Evolutionary conservation across 2,888 invertebrate genomes (phyloP).

Genomic region (Lochmaea capreae): DNA sequence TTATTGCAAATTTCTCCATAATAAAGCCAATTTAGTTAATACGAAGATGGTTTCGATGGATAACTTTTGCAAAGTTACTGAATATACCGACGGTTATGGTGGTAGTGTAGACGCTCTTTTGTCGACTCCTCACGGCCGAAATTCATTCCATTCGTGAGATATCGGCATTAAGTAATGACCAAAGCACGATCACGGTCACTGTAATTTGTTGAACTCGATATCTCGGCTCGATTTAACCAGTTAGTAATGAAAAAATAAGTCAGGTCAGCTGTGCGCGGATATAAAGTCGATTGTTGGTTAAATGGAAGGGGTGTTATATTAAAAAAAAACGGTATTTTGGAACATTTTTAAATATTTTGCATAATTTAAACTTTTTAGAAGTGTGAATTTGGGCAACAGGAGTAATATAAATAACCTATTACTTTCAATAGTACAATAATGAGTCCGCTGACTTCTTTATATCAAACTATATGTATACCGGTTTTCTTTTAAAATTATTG

Average conservation of each 20-base stretch:
- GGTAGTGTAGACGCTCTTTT: slow-evolving; percentile 11
- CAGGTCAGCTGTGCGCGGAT: slow-evolving; percentile 50
- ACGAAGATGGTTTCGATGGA: background rate
- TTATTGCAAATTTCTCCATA: too few species aligned
- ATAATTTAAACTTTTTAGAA: background rate
- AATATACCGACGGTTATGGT: slow-evolving; percentile 19
- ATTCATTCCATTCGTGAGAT: slow-evolving; percentile 60
- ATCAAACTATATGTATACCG: too few species aligned
- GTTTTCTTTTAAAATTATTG: too few species aligned
- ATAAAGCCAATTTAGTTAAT: too few species aligned
- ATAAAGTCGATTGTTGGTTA: slow-evolving; percentile 20
- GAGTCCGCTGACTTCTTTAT: too few species aligned
- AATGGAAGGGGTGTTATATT: background rate
- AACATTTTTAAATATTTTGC: background rate
- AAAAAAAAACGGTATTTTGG: background rate
- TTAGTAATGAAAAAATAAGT: slow-evolving; percentile 60
- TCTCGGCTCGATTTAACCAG: slow-evolving; percentile 60
- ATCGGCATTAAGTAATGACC: slow-evolving; percentile 64
- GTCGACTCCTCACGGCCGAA: slow-evolving; percentile 57
- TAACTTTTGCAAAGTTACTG: background rate
- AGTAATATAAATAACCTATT: too few species aligned
- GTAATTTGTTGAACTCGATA: slow-evolving; percentile 63
- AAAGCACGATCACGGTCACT: slow-evolving; percentile 63
- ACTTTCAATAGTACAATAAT: too few species aligned
- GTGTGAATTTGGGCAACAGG: too few species aligned